These are phyloP conservation scores for Hanleya hanleyi DNA, from an alignment of 2,888 invertebrate species.

Conservation along the genomic window DNA sequence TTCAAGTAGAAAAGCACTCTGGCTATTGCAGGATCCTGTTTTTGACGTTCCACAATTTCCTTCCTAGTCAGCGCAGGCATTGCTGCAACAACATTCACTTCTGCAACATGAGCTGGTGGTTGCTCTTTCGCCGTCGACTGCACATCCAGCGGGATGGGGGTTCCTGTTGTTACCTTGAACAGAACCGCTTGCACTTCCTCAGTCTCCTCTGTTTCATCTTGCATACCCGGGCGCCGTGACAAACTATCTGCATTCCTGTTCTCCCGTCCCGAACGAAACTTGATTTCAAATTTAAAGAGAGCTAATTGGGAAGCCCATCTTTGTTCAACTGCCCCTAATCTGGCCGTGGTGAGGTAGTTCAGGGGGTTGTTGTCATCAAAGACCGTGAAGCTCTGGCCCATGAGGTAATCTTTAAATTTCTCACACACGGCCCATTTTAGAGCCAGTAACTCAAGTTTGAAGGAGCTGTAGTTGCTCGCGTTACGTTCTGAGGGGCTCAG, in stretches of 20 bases:
- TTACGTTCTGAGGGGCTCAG: slow-evolving; percentile 25
- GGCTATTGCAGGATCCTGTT: too few species aligned
- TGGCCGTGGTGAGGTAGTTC: slow-evolving; percentile 17
- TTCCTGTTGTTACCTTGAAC: background rate
- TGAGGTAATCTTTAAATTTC: slow-evolving; percentile 32
- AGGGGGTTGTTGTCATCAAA: slow-evolving; percentile 28
- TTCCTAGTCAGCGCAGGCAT: too few species aligned
- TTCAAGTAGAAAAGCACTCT: too few species aligned
- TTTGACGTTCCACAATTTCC: too few species aligned
- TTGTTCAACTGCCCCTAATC: slow-evolving; percentile 29
- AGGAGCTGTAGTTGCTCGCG: slow-evolving; percentile 29
- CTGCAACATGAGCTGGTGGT: too few species aligned
- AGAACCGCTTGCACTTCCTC: too few species aligned
- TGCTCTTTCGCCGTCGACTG: too few species aligned
- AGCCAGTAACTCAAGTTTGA: slow-evolving; percentile 36
- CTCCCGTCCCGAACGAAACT: slow-evolving; percentile 17
- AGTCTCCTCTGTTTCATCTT: background rate
- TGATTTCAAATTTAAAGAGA: slow-evolving; percentile 22
- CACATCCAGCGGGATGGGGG: too few species aligned
- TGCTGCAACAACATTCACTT: too few species aligned
- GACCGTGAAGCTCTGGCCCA: slow-evolving; percentile 22
- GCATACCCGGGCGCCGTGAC: slow-evolving; percentile 13
- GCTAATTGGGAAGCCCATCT: slow-evolving; percentile 30
- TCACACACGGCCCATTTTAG: slow-evolving; percentile 39
- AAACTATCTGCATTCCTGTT: slow-evolving; percentile 29